Evolutionary conservation across 2,888 invertebrate species (phyloP), one percentile per base, ranked within the genome.

Genomic region (Mycalesis mineus): DNA sequence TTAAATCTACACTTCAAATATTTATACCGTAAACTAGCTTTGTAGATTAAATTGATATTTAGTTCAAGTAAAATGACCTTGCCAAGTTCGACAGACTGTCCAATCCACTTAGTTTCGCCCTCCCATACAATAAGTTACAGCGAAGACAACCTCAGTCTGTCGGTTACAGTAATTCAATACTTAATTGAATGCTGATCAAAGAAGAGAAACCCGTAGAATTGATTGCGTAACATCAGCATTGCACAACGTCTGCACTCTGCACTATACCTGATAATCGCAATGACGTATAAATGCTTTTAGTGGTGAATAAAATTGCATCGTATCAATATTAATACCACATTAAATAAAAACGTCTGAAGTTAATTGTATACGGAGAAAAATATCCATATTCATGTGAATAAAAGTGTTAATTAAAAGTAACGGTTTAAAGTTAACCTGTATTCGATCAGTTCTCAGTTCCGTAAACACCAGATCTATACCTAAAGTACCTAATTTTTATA

Each of bases 211-310:
- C 15, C 31, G 14, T 29, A 22, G 31, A 51, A 40, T 11, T 8
- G 51, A 29, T 51, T 51, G 15, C 31, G 15, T 31, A 51, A 49
- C 5, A 41, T 39, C 22, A 40, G 28, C 51, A 40, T 50, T 50
- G 40, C 50, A 50, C 29, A 50, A 50, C 11, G 29, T 51, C 40
- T 14, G 15, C n/a, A n/a, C n/a, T n/a, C 15, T 15, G 31, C 40
- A 7, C 17, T 40, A 40, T 13, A 29, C 44, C 29, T 40, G 14
- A 50, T 39, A 37, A 49, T 29, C 28, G 4, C 9, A 39, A 7
- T 28, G 29, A 29, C 40, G 13, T 13, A 39, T 7, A 14, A 49
- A 49, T 22, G 36, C 37, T 49, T 49, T 49, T 36, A 49, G 37
- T 13, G 36, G 7, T 7, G 37, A 22, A 49, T 49, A 17, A 48